Base-by-base conservation (phyloP, 2,888 invertebrate species). In the Phania funesta region DNA sequence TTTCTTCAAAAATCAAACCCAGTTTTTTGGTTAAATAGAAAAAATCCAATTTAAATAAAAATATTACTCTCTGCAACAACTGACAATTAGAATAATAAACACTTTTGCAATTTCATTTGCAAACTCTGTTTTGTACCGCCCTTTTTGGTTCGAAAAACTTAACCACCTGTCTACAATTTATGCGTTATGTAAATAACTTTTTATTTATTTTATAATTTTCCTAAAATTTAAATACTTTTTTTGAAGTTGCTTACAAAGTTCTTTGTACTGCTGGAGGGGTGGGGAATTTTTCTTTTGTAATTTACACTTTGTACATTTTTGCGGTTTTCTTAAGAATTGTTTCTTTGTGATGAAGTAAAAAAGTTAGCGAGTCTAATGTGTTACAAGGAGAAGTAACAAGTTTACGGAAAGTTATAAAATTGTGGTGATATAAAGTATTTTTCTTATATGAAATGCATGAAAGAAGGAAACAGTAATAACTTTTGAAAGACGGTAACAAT, bases 61-160 rank as follows among this genome's bases (percentile, higher is more conserved):
- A 16, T 46, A 64, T 54, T 44, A 64, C 22, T 8, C 18, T 41
- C 24, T 46, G 24, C 44, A 52, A 74, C 73, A 62, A 52, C 73
- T 54, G 22, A 13, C 52, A 74, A 74, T 74, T 74, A 74, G 54
- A 74, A 41, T 6, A 18, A 26, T 54, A 54, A 64, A 74, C 64
- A 54, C 54, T 64, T 44, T 5, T 44, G 9, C 13, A 52, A 41
- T 62, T 52, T 62, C 8, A 62, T 38, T 67, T 20, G 18, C 9
- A 48, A 20, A 52, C 24, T 46, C 41, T 24, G 4, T 16, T n/a
- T 13, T 38, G 13, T 13, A 13, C 1, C 13, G 4, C 3, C 3
- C 4, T 13, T 9, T 9, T 38, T 16, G 2, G 41, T 22, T 9
- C 24, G 6, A 18, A 11, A 67, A 18, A 2, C 0, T 16, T 24